Evolutionary conservation across 2,113 vertebrate genomes (phyloP).

Genomic region (Rafetus swinhoei): DNA sequence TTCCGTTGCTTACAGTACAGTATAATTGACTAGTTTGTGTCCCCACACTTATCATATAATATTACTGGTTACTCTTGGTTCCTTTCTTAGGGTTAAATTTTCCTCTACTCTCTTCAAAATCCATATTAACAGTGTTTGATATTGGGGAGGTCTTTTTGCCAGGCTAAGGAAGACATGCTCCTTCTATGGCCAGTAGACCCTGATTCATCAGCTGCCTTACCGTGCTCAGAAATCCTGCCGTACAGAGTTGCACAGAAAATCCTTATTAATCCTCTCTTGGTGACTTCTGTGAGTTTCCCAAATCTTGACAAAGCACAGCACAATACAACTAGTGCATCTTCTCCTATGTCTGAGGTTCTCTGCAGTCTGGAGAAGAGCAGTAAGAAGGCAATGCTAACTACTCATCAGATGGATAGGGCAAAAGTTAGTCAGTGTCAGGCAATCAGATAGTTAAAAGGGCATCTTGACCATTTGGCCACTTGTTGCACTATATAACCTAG

Average conservation of each 20-base stretch:
- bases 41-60: not conserved
- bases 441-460: too few species aligned
- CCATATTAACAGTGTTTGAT: not conserved
- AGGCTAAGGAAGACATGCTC: not conserved
- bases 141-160: not conserved
- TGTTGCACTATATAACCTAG: not conserved
- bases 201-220: not conserved
- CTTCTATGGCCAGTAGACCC: not conserved
- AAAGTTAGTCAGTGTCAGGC: too few species aligned
- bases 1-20: not conserved
- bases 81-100: not conserved
- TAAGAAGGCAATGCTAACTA: too few species aligned
- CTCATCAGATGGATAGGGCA: too few species aligned
- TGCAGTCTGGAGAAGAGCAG: not conserved
- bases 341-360: not conserved
- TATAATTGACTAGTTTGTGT: not conserved
- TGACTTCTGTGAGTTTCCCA: not conserved
- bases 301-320: not conserved
- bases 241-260: accelerated
- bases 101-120: not conserved
- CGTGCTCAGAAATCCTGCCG: not conserved
- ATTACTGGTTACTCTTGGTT: not conserved
- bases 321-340: not conserved
- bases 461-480: not conserved
- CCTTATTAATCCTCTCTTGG: not conserved